Evolutionary conservation across 2,888 invertebrate genomes (phyloP).

Genomic region (Patella depressa): DNA sequence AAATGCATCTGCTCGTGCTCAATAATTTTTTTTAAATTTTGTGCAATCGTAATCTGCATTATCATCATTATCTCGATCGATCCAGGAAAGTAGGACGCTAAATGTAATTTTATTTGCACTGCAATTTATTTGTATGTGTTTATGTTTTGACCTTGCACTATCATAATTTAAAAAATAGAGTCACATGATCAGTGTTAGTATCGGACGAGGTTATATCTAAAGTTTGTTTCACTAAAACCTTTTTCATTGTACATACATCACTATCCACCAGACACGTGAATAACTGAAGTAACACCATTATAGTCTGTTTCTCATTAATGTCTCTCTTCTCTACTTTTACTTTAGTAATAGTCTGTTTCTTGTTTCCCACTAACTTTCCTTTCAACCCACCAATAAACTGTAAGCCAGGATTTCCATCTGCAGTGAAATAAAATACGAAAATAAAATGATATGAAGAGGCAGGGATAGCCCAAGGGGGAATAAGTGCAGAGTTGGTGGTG

Average conservation of each 20-base stretch:
- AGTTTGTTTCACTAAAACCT: slow-evolving; percentile 12
- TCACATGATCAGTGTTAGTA: background rate
- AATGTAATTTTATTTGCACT: too few species aligned
- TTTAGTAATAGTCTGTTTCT: background rate
- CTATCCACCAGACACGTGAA: slow-evolving; percentile 30
- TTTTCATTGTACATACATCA: slow-evolving; percentile 22
- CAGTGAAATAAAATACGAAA: background rate
- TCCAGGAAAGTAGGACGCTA: too few species aligned
- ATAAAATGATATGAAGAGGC: background rate
- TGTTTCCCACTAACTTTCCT: background rate
- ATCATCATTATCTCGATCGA: too few species aligned
- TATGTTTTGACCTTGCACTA: background rate
- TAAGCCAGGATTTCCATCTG: background rate
- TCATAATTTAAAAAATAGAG: background rate
- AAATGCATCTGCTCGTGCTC: too few species aligned
- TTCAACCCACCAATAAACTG: background rate
- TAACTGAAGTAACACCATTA: slow-evolving; percentile 28
- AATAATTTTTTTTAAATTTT: too few species aligned
- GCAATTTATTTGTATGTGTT: too few species aligned
- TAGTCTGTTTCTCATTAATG: slow-evolving; percentile 10
- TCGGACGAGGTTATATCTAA: background rate
- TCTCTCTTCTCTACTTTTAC: background rate
- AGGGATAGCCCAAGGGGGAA: too few species aligned
- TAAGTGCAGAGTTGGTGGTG: too few species aligned
- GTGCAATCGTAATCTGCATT: too few species aligned